These are phyloP conservation scores for Amblyjoppa proteus DNA, from an alignment of 2,888 invertebrate genomes.

Conservation along the genomic window DNA sequence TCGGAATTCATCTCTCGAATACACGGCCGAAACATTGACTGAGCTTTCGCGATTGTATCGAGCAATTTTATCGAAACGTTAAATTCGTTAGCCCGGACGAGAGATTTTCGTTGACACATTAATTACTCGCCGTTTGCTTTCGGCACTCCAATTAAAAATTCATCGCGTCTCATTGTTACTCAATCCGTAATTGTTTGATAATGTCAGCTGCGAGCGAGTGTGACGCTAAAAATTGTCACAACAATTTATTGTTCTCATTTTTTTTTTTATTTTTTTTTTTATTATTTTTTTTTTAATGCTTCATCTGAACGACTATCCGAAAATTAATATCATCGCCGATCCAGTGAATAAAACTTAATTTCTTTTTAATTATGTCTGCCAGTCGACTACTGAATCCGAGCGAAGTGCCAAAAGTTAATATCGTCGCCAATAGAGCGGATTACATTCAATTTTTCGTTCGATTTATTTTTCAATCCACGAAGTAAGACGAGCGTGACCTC, in stretches of 20 bases:
- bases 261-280: background rate
- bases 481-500: no score
- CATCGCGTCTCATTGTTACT: background rate
- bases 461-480: background rate
- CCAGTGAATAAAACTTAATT: no score
- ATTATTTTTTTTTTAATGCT: no score
- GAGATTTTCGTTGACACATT: background rate
- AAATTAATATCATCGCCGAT: no score
- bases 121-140: background rate
- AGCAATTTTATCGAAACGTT: background rate
- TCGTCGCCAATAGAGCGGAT: background rate
- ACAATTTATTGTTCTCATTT: background rate
- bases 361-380: no score
- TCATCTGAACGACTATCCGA: no score
- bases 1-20: background rate
- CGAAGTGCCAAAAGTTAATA: background rate
- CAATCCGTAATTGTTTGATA: background rate
- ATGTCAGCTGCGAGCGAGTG: background rate
- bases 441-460: background rate
- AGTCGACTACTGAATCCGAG: no score
- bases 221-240: background rate
- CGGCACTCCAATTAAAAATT: background rate
- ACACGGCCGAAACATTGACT: background rate
- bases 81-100: background rate
- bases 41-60: background rate